Conservation (phyloP, 2,888 invertebrate species). For the Ormyrus labotus region DNA sequence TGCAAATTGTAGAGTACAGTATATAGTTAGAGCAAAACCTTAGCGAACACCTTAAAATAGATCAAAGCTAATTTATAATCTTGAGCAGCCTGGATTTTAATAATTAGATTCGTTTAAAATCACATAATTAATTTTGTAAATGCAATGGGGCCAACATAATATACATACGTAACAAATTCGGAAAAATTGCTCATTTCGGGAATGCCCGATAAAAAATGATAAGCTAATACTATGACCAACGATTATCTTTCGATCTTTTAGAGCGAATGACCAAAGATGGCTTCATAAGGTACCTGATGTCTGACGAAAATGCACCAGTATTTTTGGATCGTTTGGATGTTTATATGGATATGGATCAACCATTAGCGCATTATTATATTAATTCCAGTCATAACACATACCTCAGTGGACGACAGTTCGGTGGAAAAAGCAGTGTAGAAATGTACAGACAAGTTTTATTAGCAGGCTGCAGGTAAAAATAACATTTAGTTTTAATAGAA, state of each 20-base stretch:
- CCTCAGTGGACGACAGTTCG: conserved; percentile 95
- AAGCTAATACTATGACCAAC: no score
- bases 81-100: no score
- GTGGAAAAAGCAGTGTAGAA: conserved; percentile 98
- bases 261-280: conserved; percentile 95
- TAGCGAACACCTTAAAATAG: no score
- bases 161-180: no score
- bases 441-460: conserved; percentile 98
- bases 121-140: no score
- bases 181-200: no score
- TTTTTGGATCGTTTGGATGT: conserved; percentile 98
- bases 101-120: no score
- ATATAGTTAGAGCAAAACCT: not conserved
- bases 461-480: conserved; percentile 92
- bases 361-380: conserved; percentile 98
- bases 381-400: conserved; percentile 99
- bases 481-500: not conserved
- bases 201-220: no score
- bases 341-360: conserved; percentile 99
- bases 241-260: conserved; percentile 65
- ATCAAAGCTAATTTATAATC: no score
- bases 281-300: conserved; percentile 98
- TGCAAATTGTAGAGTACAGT: not conserved
- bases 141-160: no score
- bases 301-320: conserved; percentile 99